Evolutionary conservation across 2,888 invertebrate genomes (phyloP), one percentile per base, ranked within the genome.

Genomic region (Clistopyga incitator): DNA sequence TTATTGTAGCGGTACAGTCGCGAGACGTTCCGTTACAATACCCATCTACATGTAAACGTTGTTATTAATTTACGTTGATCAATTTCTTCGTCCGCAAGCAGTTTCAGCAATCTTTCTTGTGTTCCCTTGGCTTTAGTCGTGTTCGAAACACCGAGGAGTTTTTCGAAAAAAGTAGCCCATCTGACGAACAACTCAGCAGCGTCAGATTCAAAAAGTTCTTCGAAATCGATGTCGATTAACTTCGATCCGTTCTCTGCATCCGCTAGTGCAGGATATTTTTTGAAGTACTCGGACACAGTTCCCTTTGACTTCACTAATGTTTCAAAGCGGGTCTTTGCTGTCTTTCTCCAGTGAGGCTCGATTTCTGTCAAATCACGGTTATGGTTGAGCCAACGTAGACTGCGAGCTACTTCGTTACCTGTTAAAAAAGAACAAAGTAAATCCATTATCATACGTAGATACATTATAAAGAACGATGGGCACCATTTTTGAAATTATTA

Each of bases 181-280:
- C n/a, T 54, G 15, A 61, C 38, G 50, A 61, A 78, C 8, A 70
- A 20, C 29, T 72, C 1, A 15, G 11, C 52, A 25, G 29, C 71
- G 15, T 71, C 72, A n/a, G 65, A 64, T 4, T 59, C 11, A 34
- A 34, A 52, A 8, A 65, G 45, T 52, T 79, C 64, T 0, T 3
- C 47, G n/a, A 79, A 79, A 25, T 79, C 72, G 1, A 79, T 79
- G 4, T 72, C 72, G 45, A 79, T 79, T 15, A 79, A 71, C n/a
- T 38, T 47, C 59, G 71, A 61, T 6, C 71, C 79, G 13, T 52
- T 65, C 34, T 67, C 67, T 15, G 72, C 54, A 54, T 79, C 72
- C 45, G 50, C 3, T 52, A 78, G 64, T 18, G 64, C 47, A 11
- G 54, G 15, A 45, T 45, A 45, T 0, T 45, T 45, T 1, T 45